phyloP scores from a whole-genome alignment of 2,113 vertebrate genomes.

The Chaetorhynchus papuensis region DNA sequence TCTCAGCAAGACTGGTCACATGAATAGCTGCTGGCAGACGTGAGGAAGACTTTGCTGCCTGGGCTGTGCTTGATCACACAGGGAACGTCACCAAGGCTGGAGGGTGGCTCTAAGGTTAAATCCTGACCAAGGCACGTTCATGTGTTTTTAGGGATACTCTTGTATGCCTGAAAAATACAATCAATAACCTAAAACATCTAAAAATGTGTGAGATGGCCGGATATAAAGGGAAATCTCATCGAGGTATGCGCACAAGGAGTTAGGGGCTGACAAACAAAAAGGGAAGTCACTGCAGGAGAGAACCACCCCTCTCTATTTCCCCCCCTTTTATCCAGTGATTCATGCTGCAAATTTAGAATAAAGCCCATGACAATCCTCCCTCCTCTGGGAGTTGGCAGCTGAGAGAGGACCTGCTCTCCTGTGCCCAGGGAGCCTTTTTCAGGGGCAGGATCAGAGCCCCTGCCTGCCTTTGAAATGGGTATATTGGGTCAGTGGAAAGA shows the following conservation, averaged over 20 bases:
- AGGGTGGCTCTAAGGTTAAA: not conserved
- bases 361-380: fast-evolving
- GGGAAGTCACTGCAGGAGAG: not conserved
- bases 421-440: not conserved
- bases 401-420: not conserved
- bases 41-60: not conserved
- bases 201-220: not conserved
- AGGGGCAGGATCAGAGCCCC: not conserved
- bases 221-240: not conserved
- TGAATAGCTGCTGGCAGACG: not conserved
- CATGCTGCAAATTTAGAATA: not conserved
- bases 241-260: not conserved
- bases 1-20: not conserved
- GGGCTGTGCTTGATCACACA: not conserved
- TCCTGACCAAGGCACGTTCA: fast-evolving
- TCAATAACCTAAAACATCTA: not conserved
- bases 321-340: not conserved
- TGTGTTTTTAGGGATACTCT: not conserved
- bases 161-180: not conserved
- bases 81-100: not conserved
- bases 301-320: not conserved
- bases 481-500: not conserved
- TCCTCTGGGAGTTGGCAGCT: not conserved
- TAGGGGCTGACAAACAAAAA: not conserved
- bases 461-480: not conserved